Base-by-base conservation (phyloP, 2,888 invertebrate genomes). In the Chalcis sispes region DNA sequence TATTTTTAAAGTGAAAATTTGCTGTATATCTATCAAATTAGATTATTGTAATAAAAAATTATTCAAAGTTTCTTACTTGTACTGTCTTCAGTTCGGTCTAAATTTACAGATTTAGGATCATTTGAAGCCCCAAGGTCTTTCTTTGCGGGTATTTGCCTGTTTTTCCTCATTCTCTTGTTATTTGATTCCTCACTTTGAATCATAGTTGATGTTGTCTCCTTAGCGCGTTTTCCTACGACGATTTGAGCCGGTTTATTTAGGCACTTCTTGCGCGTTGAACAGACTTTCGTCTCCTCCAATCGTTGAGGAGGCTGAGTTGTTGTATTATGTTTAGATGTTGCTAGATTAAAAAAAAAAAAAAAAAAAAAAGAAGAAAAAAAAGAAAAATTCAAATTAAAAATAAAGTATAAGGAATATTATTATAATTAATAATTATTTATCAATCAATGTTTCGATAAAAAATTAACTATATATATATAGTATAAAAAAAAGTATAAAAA, bases 201-300 rank as follows among this genome's bases (percentile, higher is more conserved):
- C n/a, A 20, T 52, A 3, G 90, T 32, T 10, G 54, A 23, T 32
- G 10, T 42, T 0, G 13, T 15, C 13, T 83, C 89, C 85, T 82
- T 92, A 90, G 82, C 91, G 89, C 85, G 91, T 90, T 79, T 91
- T 91, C 87, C 91, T 91, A 89, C 89, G 92, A 81, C 48, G 1
- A 32, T 54, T n/a, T 25, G 71, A 90, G 82, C 88, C 56, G 79
- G 62, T 64, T 82, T 83, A 67, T 46, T 84, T 78, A 85, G 83
- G 86, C 86, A 86, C 84, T 87, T 87, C 74, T 85, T 83, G 72
- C 84, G 82, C 61, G 80, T 71, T 13, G 64, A 27, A 23, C 64
- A 73, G 27, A 78, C 69, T 36, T 80, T 80, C 13, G 46, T 23
- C 8, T 75, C 64, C 13, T 80, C 79, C 7, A 20, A 18, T 8